A percentile compares a stretch with the other conserved stretches of the same genome.
Evolutionary conservation across 2,113 vertebrate species (phyloP).

Genomic region (Benitochromis conjunctus): DNA sequence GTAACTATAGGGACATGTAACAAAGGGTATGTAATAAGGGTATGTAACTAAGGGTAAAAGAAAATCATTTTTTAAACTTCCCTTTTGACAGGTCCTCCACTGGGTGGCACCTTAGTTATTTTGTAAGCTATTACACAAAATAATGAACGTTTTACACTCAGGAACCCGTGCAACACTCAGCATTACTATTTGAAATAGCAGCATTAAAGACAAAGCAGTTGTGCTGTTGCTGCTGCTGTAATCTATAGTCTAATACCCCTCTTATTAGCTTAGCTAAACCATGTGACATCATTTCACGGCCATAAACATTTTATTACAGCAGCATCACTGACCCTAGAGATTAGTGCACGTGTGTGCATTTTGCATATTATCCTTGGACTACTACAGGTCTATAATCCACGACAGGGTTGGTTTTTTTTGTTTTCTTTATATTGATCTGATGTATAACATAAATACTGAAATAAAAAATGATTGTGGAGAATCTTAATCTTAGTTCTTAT

Average conservation of each 20-base stretch:
- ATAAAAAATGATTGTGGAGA: background rate
- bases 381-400: background rate
- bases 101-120: too few species aligned
- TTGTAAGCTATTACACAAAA: too few species aligned
- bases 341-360: background rate
- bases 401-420: background rate
- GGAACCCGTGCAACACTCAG: background rate
- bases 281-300: background rate
- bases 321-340: background rate
- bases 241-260: background rate
- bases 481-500: background rate
- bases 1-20: too few species aligned
- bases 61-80: too few species aligned
- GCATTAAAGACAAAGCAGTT: constrained; percentile 6
- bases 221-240: background rate
- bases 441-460: background rate
- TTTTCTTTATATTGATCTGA: background rate
- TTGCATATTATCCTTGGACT: background rate
- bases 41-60: too few species aligned
- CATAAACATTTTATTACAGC: background rate
- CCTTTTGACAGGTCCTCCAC: too few species aligned
- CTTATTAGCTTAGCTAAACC: background rate
- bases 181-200: background rate
- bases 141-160: too few species aligned
- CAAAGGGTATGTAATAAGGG: too few species aligned